Evolutionary conservation across 2,113 vertebrate genomes (phyloP).

Genomic region (Podilymbus podiceps): DNA sequence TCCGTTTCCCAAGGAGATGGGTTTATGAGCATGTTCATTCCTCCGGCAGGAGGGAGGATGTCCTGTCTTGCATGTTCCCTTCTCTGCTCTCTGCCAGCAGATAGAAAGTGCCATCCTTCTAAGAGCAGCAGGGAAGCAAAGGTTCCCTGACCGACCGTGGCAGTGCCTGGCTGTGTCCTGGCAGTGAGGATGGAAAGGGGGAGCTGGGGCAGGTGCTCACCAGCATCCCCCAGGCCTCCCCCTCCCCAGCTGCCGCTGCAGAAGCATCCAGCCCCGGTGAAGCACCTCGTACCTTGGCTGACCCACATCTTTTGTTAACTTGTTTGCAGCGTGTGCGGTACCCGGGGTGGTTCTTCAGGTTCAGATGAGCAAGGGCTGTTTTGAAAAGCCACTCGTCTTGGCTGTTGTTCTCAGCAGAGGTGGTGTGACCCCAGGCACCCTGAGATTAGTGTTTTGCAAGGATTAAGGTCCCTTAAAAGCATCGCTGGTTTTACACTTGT

Average conservation of each 20-base stretch:
- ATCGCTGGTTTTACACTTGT: not conserved
- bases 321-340: rapidly evolving
- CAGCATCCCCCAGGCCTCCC: not conserved
- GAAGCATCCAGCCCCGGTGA: not conserved
- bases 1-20: not conserved
- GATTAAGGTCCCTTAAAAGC: not conserved
- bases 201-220: not conserved
- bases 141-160: rapidly evolving
- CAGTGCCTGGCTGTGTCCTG: not conserved
- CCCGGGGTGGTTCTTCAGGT: not conserved
- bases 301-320: not conserved
- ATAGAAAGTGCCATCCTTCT: not conserved
- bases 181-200: not conserved
- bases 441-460: not conserved
- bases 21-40: not conserved
- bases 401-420: not conserved
- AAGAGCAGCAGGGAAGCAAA: not conserved
- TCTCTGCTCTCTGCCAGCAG: not conserved
- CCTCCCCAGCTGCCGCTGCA: not conserved
- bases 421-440: not conserved
- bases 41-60: not conserved
- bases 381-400: not conserved
- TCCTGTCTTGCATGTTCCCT: not conserved
- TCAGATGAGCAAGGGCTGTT: not conserved
- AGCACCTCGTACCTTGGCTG: not conserved